Evolutionary conservation across 2,797 vertebrate genomes (phyloP), one percentile per base, ranked within the genome.

Genomic region (Decapterus maruadsi): DNA sequence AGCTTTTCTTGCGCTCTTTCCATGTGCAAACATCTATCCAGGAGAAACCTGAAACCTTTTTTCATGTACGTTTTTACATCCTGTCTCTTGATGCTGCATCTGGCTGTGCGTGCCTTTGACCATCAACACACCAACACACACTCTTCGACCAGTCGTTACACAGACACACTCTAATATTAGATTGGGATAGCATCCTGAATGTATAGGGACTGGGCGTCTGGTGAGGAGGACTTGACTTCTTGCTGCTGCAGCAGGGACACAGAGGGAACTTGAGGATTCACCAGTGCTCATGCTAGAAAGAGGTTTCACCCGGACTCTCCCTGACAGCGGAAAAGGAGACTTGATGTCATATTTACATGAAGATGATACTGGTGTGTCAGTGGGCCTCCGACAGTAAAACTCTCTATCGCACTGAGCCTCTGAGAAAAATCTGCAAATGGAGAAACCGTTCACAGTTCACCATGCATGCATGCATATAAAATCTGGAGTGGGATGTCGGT

Each of bases 261-360:
- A 64, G 16, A 64, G 20, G 16, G 22, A 38, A 66, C 50, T 43
- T 55, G 61, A 90, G 62, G 83, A 89, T 81, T 83, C 88, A 46
- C 46, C 86, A 54, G 40, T 69, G 55, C 58, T 74, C 48, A 60
- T 58, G 53, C 14, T 75, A 60, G 51, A 36, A 60, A 68, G 68
- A 82, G n/a, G 8, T 72, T 82, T 29, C 22, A 67, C 31, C 68
- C 57, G 80, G 59, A 80, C 55, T 68, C 73, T 75, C 70, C 40
- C 36, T 2, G 69, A 46, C 63, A 56, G 38, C 53, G 20, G 55
- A 64, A 26, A 29, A 17, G 19, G 55, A 61, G 31, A 77, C 10
- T 58, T 36, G 68, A 56, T 50, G 26, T 75, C 56, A 43, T 26
- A 34, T 74, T 65, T 75, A 65, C 68, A 51, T 60, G 76, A 89